Evolutionary conservation across 2,888 invertebrate species (phyloP), one percentile per base, ranked within the genome.

Genomic region (Euclidia mi): DNA sequence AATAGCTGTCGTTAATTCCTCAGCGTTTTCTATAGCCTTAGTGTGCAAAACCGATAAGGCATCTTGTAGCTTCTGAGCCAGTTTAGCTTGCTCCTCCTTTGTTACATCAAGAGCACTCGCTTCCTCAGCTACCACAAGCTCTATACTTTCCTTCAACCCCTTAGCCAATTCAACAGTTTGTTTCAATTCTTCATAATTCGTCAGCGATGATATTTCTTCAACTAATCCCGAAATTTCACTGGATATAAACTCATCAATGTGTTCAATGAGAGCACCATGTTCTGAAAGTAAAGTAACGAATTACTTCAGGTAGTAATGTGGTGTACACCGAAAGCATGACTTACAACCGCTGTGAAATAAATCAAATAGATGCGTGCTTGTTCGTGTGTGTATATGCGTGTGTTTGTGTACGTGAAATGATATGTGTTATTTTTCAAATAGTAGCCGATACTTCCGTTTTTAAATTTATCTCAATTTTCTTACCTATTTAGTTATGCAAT

Each of bases 161-260:
- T 61, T 69, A 6, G 69, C 71, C 10, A 71, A 12, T 41, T 64
- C 49, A 18, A 63, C n/a, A 0, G 69, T 34, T 2, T 51, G 47
- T n/a, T 46, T 64, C 4, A 84, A 45, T 43, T 77, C 71, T 10
- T 74, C 63, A 1, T 56, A 55, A 7, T 78, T 65, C n/a, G 62
- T 60, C 3, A 72, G 3, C 7, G 25, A 37, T 4, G 76, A 59
- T 52, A 81, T 58, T 9, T 68, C 55, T 15, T 75, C 55, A 3
- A 84, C 66, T 10, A 71, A 35, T 47, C 71, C 68, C 10, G 63
- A 41, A 15, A 78, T 52, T 44, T 77, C 68, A 11, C 65, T 56
- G 2, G 80, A 80, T 44, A 71, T 62, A 40, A 83, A 79, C 18
- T 77, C 72, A 28, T 80, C 69, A 17, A 85, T 77, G 17, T 79